Conservation (phyloP, 2,888 invertebrate genomes). For the Nemurella pictetii region DNA sequence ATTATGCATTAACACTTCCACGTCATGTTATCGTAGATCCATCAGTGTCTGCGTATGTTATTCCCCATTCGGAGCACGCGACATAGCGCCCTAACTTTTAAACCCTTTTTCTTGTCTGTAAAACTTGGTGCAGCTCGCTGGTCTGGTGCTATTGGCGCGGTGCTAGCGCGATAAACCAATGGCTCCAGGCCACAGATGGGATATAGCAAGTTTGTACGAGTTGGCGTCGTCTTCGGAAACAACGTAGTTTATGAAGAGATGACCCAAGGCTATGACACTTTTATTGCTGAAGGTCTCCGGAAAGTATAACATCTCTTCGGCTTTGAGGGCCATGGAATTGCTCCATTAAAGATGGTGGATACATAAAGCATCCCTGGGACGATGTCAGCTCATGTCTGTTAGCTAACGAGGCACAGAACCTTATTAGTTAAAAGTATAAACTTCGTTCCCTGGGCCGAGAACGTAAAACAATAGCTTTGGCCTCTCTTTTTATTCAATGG, state of each 20-base stretch:
- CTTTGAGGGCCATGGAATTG: not conserved
- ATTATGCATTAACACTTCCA: constrained; percentile 21
- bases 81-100: constrained; percentile 9
- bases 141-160: not conserved
- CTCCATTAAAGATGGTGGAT: not conserved
- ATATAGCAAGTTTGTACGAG: not conserved
- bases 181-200: not conserved
- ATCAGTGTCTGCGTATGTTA: constrained; percentile 1
- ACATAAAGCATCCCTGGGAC: not conserved
- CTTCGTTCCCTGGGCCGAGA: not conserved
- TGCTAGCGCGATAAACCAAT: not conserved
- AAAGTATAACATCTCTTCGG: constrained; percentile 10
- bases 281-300: constrained; percentile 5
- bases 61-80: constrained; percentile 2
- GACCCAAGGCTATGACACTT: constrained; percentile 16
- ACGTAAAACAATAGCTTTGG: not conserved
- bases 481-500: not conserved
- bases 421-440: not conserved
- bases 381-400: not conserved
- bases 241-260: not conserved
- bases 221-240: not conserved
- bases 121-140: not conserved
- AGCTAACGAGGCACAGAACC: not conserved
- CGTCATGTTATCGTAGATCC: constrained; percentile 3
- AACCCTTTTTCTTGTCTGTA: not conserved